Evolutionary conservation across 2,888 invertebrate species (phyloP), one percentile per base, ranked within the genome.

Genomic region (Volucella bombylans): DNA sequence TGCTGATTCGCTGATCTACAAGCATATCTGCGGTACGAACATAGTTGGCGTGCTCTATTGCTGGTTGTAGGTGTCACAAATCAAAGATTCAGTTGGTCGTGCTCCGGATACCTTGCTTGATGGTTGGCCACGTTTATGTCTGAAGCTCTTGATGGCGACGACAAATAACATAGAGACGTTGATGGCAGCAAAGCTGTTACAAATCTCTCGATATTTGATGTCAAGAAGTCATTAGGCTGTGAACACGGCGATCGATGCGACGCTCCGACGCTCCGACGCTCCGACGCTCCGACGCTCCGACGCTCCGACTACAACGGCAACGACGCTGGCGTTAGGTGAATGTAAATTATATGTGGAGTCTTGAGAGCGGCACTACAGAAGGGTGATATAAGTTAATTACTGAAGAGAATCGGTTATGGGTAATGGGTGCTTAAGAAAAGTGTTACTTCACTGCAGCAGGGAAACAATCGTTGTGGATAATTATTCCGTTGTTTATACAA

Each of bases 141-240:
- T 31, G 31, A 31, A 81, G 81, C 62, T 45, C 74, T 64, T 50
- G 68, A 15, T 82, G 73, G 73, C 72, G 79, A 82, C 79, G 82
- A 82, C 82, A 82, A 82, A 79, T 82, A 82, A 62, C 68, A 62
- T 57, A 68, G 61, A 59, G 82, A 82, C 78, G 68, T 78, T 82
- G 78, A 82, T 82, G 82, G 82, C 73, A 79, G 73, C 52, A 73
- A 50, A 57, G 43, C 62, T 73, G 72, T 79, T 82, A 79, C 78
- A 79, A 82, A 82, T 82, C 82, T 78, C 82, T 82, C 82, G 73
- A 82, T 82, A 82, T 73, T 79, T 82, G 82, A 82, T 82, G 82
- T 79, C 78, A 79, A 82, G 82, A 79, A 82, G 82, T 79, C 78
- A 82, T 82, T 79, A 82, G 78, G 79, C 64, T 78, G 82, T 52